These are phyloP conservation scores for Emys orbicularis DNA, from an alignment of 2,797 vertebrate genomes.

Conservation along the genomic window DNA sequence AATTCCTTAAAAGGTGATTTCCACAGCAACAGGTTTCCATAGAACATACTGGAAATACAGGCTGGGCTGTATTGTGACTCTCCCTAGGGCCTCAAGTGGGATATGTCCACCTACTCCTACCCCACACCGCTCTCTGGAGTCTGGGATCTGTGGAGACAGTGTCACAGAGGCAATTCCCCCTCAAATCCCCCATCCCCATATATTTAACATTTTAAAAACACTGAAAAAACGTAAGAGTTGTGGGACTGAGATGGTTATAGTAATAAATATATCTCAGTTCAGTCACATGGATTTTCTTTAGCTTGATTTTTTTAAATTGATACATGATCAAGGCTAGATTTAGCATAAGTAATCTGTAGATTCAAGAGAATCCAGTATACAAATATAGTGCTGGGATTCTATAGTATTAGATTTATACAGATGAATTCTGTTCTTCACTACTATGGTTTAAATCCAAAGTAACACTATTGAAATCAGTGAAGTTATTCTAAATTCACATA, in stretches of 20 bases:
- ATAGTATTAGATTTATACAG: neutral
- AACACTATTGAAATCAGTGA: neutral
- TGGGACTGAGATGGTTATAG: neutral
- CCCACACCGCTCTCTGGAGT: neutral
- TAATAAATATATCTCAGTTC: constrained; percentile 10
- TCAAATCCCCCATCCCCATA: neutral
- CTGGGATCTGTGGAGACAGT: neutral
- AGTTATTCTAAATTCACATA: constrained; percentile 21
- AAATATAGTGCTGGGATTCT: too few relatives aligned
- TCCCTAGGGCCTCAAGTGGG: neutral
- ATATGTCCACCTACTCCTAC: neutral
- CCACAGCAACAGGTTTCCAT: neutral
- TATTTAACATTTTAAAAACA: too few relatives aligned
- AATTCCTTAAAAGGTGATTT: neutral
- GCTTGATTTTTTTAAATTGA: constrained; percentile 18
- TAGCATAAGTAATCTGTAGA: constrained; percentile 22
- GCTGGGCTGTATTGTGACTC: neutral
- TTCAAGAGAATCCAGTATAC: neutral
- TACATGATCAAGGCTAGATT: constrained; percentile 21
- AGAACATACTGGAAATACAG: neutral
- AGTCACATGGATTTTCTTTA: neutral
- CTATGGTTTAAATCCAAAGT: constrained; percentile 19
- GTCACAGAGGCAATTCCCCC: neutral
- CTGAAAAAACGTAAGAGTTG: neutral
- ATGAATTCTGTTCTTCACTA: neutral